Percentiles rank a stretch among this genome's conserved stretches.
phyloP scores from a whole-genome alignment of 1,140 invertebrate genomes.

The Dreissena polymorpha region DNA sequence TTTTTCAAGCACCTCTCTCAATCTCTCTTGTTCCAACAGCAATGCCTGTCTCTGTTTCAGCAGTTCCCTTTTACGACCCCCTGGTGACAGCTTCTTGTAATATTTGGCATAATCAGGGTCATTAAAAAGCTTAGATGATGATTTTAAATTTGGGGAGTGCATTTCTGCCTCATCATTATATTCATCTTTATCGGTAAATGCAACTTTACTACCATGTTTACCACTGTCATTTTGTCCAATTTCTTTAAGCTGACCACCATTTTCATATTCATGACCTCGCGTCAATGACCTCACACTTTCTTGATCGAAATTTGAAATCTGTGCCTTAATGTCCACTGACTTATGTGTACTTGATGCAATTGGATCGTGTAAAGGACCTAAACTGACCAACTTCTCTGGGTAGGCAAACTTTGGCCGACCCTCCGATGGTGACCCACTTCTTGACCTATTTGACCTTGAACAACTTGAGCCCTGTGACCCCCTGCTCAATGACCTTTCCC shows the following conservation, averaged over 20 bases:
- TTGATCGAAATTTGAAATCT: constrained; percentile 17
- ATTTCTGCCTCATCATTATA: constrained; percentile 30
- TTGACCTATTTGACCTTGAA: constrained; percentile 24
- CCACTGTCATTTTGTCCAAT: constrained; percentile 12
- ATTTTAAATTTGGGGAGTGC: constrained; percentile 52
- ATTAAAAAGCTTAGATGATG: constrained; percentile 15
- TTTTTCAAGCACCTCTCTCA: constrained; percentile 33
- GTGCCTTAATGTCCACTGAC: constrained; percentile 42
- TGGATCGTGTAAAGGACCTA: constrained; percentile 49
- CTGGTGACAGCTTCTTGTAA: constrained; percentile 52
- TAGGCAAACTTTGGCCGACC: constrained; percentile 53
- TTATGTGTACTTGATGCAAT: constrained; percentile 52
- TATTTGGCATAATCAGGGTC: constrained; percentile 42
- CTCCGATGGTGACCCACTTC: constrained; percentile 27
- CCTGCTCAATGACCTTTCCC: constrained; percentile 33
- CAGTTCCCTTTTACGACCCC: constrained; percentile 35
- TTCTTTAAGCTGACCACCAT: not conserved
- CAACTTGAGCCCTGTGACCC: constrained; percentile 21
- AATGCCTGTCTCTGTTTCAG: constrained; percentile 51
- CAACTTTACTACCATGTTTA: constrained; percentile 48
- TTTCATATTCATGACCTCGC: not conserved
- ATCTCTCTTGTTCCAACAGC: constrained; percentile 42
- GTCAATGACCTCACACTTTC: constrained; percentile 32
- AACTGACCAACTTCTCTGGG: constrained; percentile 22
- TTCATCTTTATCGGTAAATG: constrained; percentile 36